phyloP scores from a whole-genome alignment of 2,113 vertebrate species.

The Collichthys lucidus region DNA sequence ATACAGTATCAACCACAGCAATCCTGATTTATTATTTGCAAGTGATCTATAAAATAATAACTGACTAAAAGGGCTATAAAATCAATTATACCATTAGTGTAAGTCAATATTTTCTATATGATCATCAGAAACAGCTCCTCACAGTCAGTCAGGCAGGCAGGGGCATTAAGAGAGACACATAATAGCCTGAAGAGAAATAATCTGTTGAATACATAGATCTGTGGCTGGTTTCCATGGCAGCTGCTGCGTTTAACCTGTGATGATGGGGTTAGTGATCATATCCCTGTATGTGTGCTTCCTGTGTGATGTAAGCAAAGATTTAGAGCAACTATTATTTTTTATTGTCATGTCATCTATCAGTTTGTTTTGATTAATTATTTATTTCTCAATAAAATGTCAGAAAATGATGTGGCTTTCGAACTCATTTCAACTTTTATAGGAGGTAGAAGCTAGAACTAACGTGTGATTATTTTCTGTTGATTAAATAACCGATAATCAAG shows the following conservation, averaged over 20 bases:
- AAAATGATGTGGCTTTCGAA: not conserved
- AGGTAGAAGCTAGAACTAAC: no score
- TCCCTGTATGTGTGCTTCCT: not conserved
- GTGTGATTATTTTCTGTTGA: not conserved
- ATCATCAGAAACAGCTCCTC: conserved; percentile 3
- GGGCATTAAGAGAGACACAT: conserved; percentile 11
- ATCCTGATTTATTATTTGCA: not conserved
- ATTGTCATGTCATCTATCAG: not conserved
- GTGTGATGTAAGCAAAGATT: not conserved
- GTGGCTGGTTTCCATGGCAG: conserved; percentile 59
- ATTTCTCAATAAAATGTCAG: no score
- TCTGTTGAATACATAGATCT: conserved; percentile 22
- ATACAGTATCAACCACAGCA: not conserved
- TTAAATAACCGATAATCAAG: not conserved
- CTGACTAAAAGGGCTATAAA: not conserved
- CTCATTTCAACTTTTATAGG: no score
- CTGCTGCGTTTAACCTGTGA: conserved; percentile 31
- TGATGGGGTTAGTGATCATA: not conserved
- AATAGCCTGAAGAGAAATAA: conserved; percentile 31
- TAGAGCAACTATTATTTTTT: not conserved
- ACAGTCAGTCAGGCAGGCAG: not conserved
- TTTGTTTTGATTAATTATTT: not conserved
- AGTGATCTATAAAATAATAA: not conserved
- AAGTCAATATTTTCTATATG: conserved; percentile 11
- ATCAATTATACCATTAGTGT: not conserved